Base-by-base conservation (phyloP, 2,797 vertebrate species). In the Fistularia tabacaria region DNA sequence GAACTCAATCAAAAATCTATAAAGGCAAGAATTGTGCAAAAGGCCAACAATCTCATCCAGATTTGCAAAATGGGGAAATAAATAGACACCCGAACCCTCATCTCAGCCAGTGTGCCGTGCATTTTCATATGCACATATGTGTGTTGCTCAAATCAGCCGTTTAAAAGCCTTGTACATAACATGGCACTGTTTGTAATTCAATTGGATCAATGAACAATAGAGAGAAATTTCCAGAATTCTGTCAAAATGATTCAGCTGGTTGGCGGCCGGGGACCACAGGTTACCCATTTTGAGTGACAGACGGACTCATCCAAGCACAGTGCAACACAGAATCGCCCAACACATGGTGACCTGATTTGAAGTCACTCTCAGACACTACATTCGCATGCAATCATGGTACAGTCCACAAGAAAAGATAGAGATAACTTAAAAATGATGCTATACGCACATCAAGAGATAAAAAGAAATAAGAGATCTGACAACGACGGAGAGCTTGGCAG, bases 301-400 rank as follows among this genome's bases (percentile, higher is more conserved):
- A 96, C 90, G 93, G 91, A 85, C 80, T 87, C 92, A 92, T 85
- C 92, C 93, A 93, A 90, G 90, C 92, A 92, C 86, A 92, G 91
- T 87, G 86, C 88, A 88, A 89, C 93, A 88, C 83, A 89, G 83
- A 79, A 62, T 69, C 68, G 45, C 54, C 69, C 46, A 36, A 56
- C 14, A 38, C 15, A 25, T 25, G 25, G 25, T 25, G 25, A 25
- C 25, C 25, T 25, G 25, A 25, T 25, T 25, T 25, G 25, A 25
- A 25, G 25, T 25, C 46, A 45, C 38, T 36, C 36, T n/a, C 12
- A 38, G n/a, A 10, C 37, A 37, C 38, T 5, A 6, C 39, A 40
- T 40, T 40, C 3, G 7, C 39, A 40, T 1, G 39, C 39, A 2
- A 40, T 40, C 39, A 40, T 8, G 39, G 8, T 40, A 40, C 39